Conservation (phyloP, 2,888 invertebrate genomes). For the Chrysolina oricalcia region DNA sequence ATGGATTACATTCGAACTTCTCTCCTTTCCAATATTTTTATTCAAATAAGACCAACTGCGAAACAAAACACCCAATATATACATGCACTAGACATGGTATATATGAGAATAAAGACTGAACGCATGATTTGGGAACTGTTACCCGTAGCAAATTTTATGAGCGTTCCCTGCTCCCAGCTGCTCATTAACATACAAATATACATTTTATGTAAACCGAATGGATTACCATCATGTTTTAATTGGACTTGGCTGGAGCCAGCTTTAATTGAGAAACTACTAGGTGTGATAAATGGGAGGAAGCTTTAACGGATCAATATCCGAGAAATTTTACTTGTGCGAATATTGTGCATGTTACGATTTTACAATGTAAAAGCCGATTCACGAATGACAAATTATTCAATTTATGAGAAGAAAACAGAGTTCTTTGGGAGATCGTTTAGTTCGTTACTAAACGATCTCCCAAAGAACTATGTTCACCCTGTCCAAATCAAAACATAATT, state of each 20-base stretch:
- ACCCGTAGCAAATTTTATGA: conserved; percentile 31
- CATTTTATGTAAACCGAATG: conserved; percentile 44
- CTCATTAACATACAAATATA: conserved; percentile 47
- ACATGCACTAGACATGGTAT: background rate
- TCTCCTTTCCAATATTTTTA: too few species aligned
- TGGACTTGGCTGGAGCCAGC: conserved; percentile 14
- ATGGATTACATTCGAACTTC: too few species aligned
- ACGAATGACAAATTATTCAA: too few species aligned
- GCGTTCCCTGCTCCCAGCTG: conserved; percentile 24
- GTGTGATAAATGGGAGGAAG: conserved; percentile 13
- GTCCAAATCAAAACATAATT: too few species aligned
- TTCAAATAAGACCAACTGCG: too few species aligned
- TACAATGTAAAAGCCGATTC: too few species aligned
- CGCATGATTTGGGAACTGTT: conserved; percentile 5
- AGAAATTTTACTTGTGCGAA: background rate
- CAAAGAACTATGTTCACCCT: too few species aligned
- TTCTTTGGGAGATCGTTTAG: too few species aligned
- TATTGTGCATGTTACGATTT: too few species aligned
- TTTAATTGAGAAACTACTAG: background rate
- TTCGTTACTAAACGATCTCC: too few species aligned
- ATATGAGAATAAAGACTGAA: background rate
- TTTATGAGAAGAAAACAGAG: too few species aligned
- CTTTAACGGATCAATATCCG: conserved; percentile 11
- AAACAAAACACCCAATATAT: too few species aligned
- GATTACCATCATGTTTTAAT: conserved; percentile 8